Evolutionary conservation across 2,888 invertebrate genomes (phyloP).

Genomic region (Teleogryllus oceanicus): DNA sequence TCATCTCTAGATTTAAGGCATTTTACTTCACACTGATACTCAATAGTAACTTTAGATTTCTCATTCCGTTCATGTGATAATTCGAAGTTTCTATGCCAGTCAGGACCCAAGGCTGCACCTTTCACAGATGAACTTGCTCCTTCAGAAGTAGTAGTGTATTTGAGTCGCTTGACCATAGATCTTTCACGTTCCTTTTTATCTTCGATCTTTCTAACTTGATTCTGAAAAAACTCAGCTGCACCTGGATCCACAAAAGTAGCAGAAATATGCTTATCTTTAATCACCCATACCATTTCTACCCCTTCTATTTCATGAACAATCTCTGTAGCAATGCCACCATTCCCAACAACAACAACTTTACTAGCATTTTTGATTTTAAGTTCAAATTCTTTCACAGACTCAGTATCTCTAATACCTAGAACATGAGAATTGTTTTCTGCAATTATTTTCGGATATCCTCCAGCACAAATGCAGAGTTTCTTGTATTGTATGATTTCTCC

Average conservation of each 20-base stretch:
- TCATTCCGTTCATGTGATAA: conserved; percentile 52
- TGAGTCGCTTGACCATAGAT: conserved; percentile 58
- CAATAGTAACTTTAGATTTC: conserved; percentile 47
- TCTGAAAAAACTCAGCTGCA: conserved; percentile 88
- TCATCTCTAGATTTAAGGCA: conserved; percentile 43
- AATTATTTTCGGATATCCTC: conserved; percentile 80
- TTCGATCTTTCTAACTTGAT: conserved; percentile 45
- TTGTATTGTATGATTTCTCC: conserved; percentile 63
- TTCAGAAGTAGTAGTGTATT: conserved; percentile 55
- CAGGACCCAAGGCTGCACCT: conserved; percentile 94
- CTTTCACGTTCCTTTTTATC: conserved; percentile 39
- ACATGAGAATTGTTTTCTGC: conserved; percentile 61
- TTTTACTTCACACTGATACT: conserved; percentile 49
- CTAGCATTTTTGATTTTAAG: conserved; percentile 63
- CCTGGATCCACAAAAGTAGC: conserved; percentile 94
- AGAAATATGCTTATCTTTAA: conserved; percentile 88
- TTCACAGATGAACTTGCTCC: conserved; percentile 50
- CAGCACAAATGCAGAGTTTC: conserved; percentile 85
- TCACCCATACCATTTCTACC: conserved; percentile 86
- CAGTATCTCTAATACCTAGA: conserved; percentile 89
- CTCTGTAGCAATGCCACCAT: conserved; percentile 98
- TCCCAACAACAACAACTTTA: conserved; percentile 82
- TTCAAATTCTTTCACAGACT: conserved; percentile 80
- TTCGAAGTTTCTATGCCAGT: conserved; percentile 79
- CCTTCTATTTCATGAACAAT: conserved; percentile 82